Conservation (phyloP, 1,140 invertebrate species). For the Diprion similis region DNA sequence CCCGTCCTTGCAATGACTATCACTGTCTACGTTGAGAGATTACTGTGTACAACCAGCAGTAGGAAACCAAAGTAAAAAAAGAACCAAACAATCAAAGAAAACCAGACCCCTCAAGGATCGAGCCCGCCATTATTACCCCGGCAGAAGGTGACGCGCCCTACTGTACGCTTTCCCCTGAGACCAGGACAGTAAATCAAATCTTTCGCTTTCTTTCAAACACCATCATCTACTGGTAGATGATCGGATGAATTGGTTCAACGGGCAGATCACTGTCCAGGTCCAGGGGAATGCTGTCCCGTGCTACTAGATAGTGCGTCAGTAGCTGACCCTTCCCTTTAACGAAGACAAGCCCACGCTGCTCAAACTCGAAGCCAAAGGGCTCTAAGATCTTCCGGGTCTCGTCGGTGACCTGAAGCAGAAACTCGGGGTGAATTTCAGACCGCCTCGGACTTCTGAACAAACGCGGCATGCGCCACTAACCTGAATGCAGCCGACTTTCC, state of each 20-base stretch:
- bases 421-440: neutral
- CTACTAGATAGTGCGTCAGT: slow-evolving; percentile 88
- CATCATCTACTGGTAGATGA: slow-evolving; percentile 55
- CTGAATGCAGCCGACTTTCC: slow-evolving; percentile 94
- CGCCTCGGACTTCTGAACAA: too few species aligned
- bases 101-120: too few species aligned
- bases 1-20: too few species aligned
- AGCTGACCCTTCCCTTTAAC: slow-evolving; percentile 96
- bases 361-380: slow-evolving; percentile 88
- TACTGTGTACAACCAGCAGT: too few species aligned
- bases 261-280: slow-evolving; percentile 58
- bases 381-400: slow-evolving; percentile 88
- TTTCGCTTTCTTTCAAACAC: too few species aligned
- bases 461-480: slow-evolving; percentile 54
- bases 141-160: too few species aligned
- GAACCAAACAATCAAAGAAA: too few species aligned
- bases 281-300: slow-evolving; percentile 52
- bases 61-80: too few species aligned
- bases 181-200: too few species aligned
- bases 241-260: slow-evolving; percentile 54
- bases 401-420: slow-evolving; percentile 81
- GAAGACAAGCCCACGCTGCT: slow-evolving; percentile 88
- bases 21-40: too few species aligned
- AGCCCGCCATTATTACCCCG: too few species aligned
- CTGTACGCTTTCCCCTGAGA: too few species aligned